phyloP scores from a whole-genome alignment of 2,888 invertebrate genomes.

The Cerceris ruficornis region DNA sequence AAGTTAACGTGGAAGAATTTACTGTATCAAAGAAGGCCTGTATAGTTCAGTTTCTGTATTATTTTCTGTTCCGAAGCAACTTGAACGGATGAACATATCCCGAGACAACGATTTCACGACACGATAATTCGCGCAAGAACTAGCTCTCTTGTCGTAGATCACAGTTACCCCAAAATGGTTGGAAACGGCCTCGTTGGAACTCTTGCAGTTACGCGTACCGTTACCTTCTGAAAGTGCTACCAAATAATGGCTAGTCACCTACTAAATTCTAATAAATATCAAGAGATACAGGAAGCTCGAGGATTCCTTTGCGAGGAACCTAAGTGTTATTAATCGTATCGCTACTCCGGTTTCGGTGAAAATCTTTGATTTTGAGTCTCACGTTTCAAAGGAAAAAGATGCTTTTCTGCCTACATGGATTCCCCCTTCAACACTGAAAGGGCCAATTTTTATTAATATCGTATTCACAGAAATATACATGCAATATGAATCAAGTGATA shows the following conservation, averaged over 20 bases:
- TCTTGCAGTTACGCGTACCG: slow-evolving; percentile 62
- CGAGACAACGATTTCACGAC: slow-evolving; percentile 20
- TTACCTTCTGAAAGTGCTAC: slow-evolving; percentile 59
- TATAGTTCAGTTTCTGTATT: no score
- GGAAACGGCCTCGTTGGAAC: slow-evolving; percentile 68
- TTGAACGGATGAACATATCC: no score
- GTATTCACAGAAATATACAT: no score
- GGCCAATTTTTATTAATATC: no score
- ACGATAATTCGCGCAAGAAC: slow-evolving; percentile 54
- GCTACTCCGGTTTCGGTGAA: slow-evolving; percentile 23
- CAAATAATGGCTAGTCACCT: slow-evolving; percentile 61
- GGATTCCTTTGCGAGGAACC: slow-evolving; percentile 44
- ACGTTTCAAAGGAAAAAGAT: not conserved
- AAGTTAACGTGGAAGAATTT: no score
- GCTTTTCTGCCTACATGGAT: no score
- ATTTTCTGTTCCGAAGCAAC: no score
- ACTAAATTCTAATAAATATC: slow-evolving; percentile 77
- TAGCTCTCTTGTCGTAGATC: slow-evolving; percentile 68
- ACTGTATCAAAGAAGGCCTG: no score
- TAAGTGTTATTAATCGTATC: slow-evolving; percentile 64
- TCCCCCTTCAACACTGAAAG: no score
- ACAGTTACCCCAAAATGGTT: slow-evolving; percentile 78
- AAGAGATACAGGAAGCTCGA: slow-evolving; percentile 49
- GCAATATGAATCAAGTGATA: no score
- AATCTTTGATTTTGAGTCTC: slow-evolving; percentile 51